phyloP scores from a whole-genome alignment of 2,888 invertebrate species.

The Epinotia nisella region DNA sequence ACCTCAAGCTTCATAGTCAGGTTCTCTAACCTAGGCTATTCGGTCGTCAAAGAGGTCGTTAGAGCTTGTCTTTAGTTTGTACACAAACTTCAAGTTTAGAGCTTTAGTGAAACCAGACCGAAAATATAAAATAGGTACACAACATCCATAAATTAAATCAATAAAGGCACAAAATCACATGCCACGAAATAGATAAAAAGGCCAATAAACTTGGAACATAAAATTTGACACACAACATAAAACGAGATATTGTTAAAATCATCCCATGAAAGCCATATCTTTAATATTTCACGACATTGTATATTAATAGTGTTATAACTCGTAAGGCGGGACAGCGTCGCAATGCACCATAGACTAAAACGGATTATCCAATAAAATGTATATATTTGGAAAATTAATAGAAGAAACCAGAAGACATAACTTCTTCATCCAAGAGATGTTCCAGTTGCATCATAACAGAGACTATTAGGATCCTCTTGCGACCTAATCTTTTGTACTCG shows the following conservation, averaged over 20 bases:
- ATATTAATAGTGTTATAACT: slow-evolving; percentile 20
- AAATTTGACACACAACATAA: slow-evolving; percentile 21
- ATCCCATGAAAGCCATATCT: slow-evolving; percentile 6
- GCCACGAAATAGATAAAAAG: slow-evolving; percentile 3
- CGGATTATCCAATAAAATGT: background rate
- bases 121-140: background rate
- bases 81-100: too few relatives aligned
- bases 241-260: slow-evolving; percentile 6
- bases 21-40: too few relatives aligned
- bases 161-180: slow-evolving; percentile 19
- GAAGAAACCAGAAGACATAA: too few relatives aligned
- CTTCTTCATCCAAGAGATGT: too few relatives aligned
- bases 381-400: too few relatives aligned
- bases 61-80: too few relatives aligned
- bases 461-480: too few relatives aligned
- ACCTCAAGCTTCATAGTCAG: too few relatives aligned
- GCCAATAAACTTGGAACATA: slow-evolving; percentile 13
- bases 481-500: too few relatives aligned
- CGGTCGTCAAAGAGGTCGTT: too few relatives aligned
- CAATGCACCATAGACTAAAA: background rate
- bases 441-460: too few relatives aligned
- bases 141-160: background rate
- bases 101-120: background rate
- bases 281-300: slow-evolving; percentile 14
- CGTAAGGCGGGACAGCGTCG: background rate